Percentiles rank a stretch among this genome's conserved stretches.
Conservation (phyloP, 2,888 invertebrate species). For the Drosophila atroscutellata region DNA sequence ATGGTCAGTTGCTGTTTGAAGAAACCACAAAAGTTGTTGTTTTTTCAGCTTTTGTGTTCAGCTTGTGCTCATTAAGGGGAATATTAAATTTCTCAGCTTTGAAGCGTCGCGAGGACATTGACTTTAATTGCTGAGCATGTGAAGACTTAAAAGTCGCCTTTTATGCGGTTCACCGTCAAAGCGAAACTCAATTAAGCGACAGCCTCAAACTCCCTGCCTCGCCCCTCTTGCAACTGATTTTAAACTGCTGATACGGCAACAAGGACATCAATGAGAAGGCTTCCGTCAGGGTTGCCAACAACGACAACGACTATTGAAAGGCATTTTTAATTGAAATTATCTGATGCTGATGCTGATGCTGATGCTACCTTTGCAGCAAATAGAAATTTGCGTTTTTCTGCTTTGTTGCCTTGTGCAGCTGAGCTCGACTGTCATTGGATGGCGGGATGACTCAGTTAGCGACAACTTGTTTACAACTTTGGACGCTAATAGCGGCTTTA, state of each 20-base stretch:
- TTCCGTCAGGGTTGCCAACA: slow-evolving; percentile 32
- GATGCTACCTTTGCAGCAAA: slow-evolving; percentile 52
- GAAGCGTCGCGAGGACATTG: slow-evolving; percentile 17
- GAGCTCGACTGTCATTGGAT: slow-evolving; percentile 29
- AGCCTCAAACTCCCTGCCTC: slow-evolving; percentile 13
- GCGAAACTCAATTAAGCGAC: slow-evolving; percentile 79
- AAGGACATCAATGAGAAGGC: slow-evolving; percentile 13
- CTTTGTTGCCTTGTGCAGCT: slow-evolving; percentile 56
- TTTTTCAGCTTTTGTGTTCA: slow-evolving; percentile 30
- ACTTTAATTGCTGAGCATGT: slow-evolving; percentile 72
- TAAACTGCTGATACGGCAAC: slow-evolving; percentile 75
- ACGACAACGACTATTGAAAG: slow-evolving; percentile 69
- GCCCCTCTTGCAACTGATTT: slow-evolving; percentile 54
- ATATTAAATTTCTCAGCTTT: slow-evolving; percentile 68
- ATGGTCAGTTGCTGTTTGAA: slow-evolving; percentile 55
- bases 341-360: slow-evolving; percentile 41
- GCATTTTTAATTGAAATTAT: slow-evolving; percentile 79
- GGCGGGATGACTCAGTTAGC: slow-evolving; percentile 3
- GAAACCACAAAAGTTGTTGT: slow-evolving; percentile 64
- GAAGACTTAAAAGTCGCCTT: slow-evolving; percentile 81
- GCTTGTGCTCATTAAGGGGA: slow-evolving; percentile 63
- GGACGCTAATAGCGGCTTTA: slow-evolving; percentile 71
- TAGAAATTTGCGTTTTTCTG: slow-evolving; percentile 68
- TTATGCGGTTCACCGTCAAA: slow-evolving; percentile 79
- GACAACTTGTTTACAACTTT: slow-evolving; percentile 70